A percentile compares a stretch with the other conserved stretches of the same genome.
Conservation (phyloP, 1,140 invertebrate genomes). For the Drosophila malerkotliana region DNA sequence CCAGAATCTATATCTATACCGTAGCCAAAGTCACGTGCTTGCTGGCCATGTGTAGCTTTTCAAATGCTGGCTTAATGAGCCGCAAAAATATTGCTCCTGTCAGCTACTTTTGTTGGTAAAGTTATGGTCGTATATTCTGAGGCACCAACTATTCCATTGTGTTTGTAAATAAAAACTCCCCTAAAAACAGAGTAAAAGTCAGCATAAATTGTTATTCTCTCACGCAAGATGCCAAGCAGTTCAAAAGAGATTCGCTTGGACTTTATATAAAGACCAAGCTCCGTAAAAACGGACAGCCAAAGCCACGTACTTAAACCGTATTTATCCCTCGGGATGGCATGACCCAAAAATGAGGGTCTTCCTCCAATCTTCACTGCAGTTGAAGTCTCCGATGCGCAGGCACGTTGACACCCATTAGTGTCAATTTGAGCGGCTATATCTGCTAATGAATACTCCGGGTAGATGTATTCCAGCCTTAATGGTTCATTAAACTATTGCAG, state of each 20-base stretch:
- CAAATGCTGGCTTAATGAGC: conserved; percentile 62
- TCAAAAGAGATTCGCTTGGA: conserved; percentile 34
- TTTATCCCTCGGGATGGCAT: conserved; percentile 38
- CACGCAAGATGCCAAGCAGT: conserved; percentile 17
- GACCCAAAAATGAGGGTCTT: conserved; percentile 21
- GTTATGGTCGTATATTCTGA: background rate
- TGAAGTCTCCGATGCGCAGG: conserved; percentile 40
- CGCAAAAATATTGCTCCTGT: conserved; percentile 37
- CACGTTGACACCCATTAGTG: conserved; percentile 62
- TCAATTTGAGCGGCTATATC: conserved; percentile 35
- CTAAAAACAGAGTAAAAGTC: background rate
- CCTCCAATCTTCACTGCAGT: conserved; percentile 18
- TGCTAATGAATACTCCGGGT: conserved; percentile 42
- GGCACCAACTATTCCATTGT: background rate
- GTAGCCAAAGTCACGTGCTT: conserved; percentile 43
- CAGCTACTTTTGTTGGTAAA: conserved; percentile 30
- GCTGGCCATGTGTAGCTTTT: conserved; percentile 7
- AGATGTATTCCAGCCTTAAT: conserved; percentile 31
- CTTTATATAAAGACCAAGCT: conserved; percentile 31
- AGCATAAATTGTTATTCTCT: conserved; percentile 20
- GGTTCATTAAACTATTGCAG: conserved; percentile 58
- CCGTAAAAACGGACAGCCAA: background rate
- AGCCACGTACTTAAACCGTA: conserved; percentile 34
- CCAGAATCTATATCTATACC: conserved; percentile 53
- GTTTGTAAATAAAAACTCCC: background rate